Conservation (phyloP, 2,113 vertebrate genomes). For the Amblyopsis rosae region DNA sequence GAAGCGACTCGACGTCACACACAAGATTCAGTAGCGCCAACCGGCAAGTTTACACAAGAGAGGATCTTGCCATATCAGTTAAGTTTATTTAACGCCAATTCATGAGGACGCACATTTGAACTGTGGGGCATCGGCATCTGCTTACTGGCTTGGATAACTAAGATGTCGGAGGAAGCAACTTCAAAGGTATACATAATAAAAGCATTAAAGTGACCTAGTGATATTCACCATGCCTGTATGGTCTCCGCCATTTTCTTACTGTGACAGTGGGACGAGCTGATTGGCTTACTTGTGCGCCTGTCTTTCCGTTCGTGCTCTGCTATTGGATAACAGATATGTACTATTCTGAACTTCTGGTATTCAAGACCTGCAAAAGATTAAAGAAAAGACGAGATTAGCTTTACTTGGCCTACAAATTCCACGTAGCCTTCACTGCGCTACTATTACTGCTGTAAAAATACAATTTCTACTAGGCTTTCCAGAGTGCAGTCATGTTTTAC, state of each 20-base stretch:
- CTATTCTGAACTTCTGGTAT: too few species aligned
- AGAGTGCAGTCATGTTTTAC: background rate
- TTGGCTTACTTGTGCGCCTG: background rate
- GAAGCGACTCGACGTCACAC: constrained; percentile 62
- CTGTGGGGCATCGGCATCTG: background rate
- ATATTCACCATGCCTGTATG: background rate
- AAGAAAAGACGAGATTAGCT: too few species aligned
- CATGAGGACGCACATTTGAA: background rate
- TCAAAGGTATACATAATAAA: constrained; percentile 47
- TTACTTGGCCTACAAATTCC: too few species aligned
- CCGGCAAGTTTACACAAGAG: background rate
- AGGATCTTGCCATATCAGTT: background rate
- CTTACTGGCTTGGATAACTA: background rate
- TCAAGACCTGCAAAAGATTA: too few species aligned
- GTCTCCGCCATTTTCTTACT: background rate
- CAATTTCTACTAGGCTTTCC: background rate
- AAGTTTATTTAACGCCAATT: background rate
- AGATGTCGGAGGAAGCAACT: constrained; percentile 54
- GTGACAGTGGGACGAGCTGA: background rate
- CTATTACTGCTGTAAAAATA: background rate
- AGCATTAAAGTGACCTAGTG: background rate
- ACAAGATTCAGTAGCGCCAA: constrained; percentile 10
- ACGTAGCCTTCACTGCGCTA: too few species aligned
- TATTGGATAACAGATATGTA: constrained; percentile 40
- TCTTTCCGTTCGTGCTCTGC: background rate